Evolutionary conservation across 1,140 invertebrate genomes (phyloP), one percentile per base, ranked within the genome.

Genomic region (Dinothrombium tinctorium): DNA sequence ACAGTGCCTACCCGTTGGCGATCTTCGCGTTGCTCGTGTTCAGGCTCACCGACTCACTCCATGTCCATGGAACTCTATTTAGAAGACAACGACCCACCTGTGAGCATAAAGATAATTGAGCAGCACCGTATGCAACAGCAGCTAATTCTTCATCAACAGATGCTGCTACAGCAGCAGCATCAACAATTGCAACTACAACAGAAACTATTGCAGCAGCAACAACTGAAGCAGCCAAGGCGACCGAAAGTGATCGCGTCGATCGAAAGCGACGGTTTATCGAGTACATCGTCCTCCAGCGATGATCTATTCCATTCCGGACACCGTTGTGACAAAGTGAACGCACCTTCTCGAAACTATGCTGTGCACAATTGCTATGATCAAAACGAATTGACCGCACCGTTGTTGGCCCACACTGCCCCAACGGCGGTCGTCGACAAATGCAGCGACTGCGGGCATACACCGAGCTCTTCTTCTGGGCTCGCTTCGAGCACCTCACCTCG

Each of bases 231-330:
- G 8, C 29, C 15, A 12, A 4, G 28, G n/a, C 20, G 15, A 12
- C 20, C 41, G 20, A 45, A 45, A 19, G 26, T 42, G 8, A 39
- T 53, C 24, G 51, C 51, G 3, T 53, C 51, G 19, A 47, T 53
- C 40, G 51, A 52, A 29, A 51, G 48, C 33, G 50, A 52, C 35
- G 50, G 49, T 19, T 23, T 53, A 2, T 52, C 50, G 15, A 45
- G 45, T 3, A 17, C 44, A 2, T 20, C 9, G 14, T 25, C 42
- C 21, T 40, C 39, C n/a, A 21, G 20, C n/a, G 19, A 21, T 8
- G 33, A 36, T 21, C 33, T 36, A n/a, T n/a, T n/a, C n/a, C n/a
- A n/a, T n/a, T n/a, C n/a, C n/a, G n/a, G n/a, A n/a, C n/a, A n/a
- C n/a, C n/a, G n/a, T n/a, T n/a, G n/a, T n/a, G n/a, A n/a, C n/a